Percentiles rank a stretch among this genome's conserved stretches.
Evolutionary conservation across 2,888 invertebrate species (phyloP).

Genomic region (Steinernema hermaphroditum): DNA sequence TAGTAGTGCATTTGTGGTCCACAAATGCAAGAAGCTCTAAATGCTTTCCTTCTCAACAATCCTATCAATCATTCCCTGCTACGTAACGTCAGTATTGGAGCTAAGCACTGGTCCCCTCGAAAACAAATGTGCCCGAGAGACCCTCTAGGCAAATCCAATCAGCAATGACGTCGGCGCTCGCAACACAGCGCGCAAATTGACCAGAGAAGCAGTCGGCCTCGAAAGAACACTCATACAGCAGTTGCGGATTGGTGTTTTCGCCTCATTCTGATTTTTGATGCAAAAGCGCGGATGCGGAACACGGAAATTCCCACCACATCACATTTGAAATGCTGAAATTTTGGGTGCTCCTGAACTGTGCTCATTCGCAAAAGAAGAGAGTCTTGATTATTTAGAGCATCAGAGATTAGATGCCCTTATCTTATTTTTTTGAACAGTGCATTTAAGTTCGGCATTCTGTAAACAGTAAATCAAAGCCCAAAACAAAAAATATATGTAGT

Average conservation of each 20-base stretch:
- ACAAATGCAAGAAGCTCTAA: slow-evolving; percentile 29
- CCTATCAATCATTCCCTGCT: slow-evolving; percentile 6
- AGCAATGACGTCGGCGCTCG: slow-evolving; percentile 5
- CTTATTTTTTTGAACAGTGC: not conserved
- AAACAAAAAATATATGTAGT: not conserved
- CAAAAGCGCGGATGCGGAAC: too few relatives aligned
- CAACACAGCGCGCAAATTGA: slow-evolving; percentile 3
- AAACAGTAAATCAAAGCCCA: slow-evolving; percentile 9
- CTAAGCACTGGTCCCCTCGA: not conserved
- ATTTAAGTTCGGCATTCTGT: not conserved
- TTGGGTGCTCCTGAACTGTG: too few relatives aligned
- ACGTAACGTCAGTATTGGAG: slow-evolving; percentile 1
- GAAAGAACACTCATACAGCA: not conserved
- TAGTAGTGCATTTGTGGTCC: not conserved
- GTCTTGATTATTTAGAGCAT: not conserved
- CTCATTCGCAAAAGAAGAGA: too few relatives aligned
- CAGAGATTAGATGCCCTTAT: not conserved
- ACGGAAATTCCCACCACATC: too few relatives aligned
- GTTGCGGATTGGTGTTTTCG: not conserved
- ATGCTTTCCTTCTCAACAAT: not conserved
- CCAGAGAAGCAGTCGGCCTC: not conserved
- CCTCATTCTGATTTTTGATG: too few relatives aligned
- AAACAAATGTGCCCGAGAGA: slow-evolving; percentile 13
- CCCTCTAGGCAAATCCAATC: slow-evolving; percentile 22
- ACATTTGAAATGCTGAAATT: too few relatives aligned